Conservation (phyloP, 2,113 vertebrate genomes). For the Capricornis sumatraensis region DNA sequence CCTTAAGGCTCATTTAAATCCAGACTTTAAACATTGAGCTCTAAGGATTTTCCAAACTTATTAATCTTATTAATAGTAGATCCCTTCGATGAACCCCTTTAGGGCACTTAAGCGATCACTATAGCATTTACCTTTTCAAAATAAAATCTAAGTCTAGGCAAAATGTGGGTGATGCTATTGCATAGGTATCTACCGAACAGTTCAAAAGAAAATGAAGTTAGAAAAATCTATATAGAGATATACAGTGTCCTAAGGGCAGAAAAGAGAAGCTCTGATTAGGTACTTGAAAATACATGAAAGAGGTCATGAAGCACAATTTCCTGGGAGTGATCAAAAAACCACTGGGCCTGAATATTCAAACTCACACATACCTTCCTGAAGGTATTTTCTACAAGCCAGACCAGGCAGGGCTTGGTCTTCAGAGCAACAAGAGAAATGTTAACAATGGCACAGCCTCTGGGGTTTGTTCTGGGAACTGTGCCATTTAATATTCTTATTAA, state of each 20-base stretch:
- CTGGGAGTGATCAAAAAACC: neutral
- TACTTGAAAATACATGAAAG: neutral
- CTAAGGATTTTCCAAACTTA: slow-evolving; percentile 23
- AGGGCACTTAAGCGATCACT: neutral
- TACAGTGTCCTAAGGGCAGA: neutral
- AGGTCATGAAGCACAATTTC: neutral
- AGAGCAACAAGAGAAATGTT: neutral
- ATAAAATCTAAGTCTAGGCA: slow-evolving; percentile 37
- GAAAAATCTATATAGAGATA: neutral
- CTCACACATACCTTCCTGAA: neutral
- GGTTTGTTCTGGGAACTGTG: slow-evolving; percentile 24
- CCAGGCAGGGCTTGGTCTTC: neutral
- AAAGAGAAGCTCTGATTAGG: neutral
- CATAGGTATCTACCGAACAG: neutral
- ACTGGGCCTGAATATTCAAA: neutral
- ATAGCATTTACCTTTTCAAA: slow-evolving; percentile 38
- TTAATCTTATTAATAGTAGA: neutral
- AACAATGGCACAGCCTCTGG: neutral
- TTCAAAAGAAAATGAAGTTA: slow-evolving; percentile 2
- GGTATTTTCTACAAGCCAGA: neutral
- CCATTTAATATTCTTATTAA: slow-evolving; percentile 16
- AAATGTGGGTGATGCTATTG: neutral
- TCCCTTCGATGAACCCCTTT: neutral
- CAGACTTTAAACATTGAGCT: slow-evolving; percentile 15
- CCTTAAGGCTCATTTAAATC: neutral